A percentile compares a stretch with the other conserved stretches of the same genome.
These are phyloP conservation scores for Sinonovacula constricta DNA, from an alignment of 1,140 invertebrate species.

Conservation along the genomic window DNA sequence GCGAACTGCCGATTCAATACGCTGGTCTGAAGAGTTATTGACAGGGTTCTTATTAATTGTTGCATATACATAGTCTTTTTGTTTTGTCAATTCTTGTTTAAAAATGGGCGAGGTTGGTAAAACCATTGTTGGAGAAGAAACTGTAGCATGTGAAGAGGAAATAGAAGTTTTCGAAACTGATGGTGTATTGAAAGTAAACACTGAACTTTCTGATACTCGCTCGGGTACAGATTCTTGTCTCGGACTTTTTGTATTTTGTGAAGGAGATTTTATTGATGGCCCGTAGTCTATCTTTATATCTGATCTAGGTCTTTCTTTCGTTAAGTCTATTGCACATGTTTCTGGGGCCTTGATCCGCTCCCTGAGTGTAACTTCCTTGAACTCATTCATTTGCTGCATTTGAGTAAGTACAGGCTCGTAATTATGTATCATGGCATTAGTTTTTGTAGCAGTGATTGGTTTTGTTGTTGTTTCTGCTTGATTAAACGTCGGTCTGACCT, in stretches of 20 bases:
- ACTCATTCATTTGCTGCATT: not conserved
- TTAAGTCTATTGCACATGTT: not conserved
- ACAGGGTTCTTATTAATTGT: no score
- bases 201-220: not conserved
- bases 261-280: slow-evolving; percentile 3
- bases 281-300: slow-evolving; percentile 19
- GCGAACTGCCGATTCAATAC: no score
- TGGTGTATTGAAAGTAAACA: no score
- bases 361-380: not conserved
- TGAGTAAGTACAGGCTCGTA: not conserved
- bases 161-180: not conserved
- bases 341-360: not conserved
- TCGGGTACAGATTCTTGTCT: not conserved
- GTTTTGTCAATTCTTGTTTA: not conserved
- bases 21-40: no score
- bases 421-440: not conserved
- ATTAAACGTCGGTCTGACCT: not conserved
- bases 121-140: slow-evolving; percentile 6
- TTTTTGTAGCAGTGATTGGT: not conserved
- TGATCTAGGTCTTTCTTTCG: not conserved
- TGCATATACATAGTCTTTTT: no score
- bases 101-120: slow-evolving; percentile 30
- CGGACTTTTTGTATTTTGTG: not conserved
- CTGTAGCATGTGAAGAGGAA: not conserved
- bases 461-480: not conserved